Evolutionary conservation across 2,888 invertebrate genomes (phyloP).

Genomic region (Hypercompe scribonia): DNA sequence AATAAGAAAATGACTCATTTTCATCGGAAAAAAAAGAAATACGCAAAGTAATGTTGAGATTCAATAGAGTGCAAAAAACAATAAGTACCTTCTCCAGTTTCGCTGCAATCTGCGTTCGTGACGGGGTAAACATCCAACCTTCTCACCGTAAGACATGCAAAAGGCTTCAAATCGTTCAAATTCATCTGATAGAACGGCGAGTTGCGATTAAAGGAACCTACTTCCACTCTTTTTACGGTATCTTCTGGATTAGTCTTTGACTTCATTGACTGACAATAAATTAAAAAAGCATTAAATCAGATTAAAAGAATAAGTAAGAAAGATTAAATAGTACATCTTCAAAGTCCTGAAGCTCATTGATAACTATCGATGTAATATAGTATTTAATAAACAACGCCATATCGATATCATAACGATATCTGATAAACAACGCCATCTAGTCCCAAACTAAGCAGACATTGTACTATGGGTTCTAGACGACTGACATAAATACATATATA

Average conservation of each 20-base stretch:
- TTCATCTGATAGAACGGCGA: conserved; percentile 82
- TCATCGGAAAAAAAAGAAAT: background rate
- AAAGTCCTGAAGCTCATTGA: too few species aligned
- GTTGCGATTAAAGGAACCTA: conserved; percentile 74
- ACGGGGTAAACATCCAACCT: conserved; percentile 73
- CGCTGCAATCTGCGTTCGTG: conserved; percentile 59
- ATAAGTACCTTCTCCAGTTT: conserved; percentile 27
- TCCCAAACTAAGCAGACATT: too few species aligned
- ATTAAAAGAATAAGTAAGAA: background rate
- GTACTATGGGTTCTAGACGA: too few species aligned
- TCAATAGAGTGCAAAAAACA: background rate
- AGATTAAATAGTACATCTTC: too few species aligned
- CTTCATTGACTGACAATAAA: conserved; percentile 61
- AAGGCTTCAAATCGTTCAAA: conserved; percentile 74
- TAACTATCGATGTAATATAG: too few species aligned
- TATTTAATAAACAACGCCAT: too few species aligned
- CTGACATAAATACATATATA: too few species aligned
- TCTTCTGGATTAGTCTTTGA: conserved; percentile 67
- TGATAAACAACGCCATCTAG: too few species aligned
- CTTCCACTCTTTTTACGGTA: conserved; percentile 73
- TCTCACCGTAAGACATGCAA: conserved; percentile 68
- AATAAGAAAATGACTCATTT: too few species aligned
- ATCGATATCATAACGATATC: too few species aligned
- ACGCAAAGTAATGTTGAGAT: background rate
- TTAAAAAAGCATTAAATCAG: background rate